Percentiles rank a stretch among this genome's conserved stretches.
Conservation (phyloP, 1,140 invertebrate genomes). For the Steinernema khuongi region DNA sequence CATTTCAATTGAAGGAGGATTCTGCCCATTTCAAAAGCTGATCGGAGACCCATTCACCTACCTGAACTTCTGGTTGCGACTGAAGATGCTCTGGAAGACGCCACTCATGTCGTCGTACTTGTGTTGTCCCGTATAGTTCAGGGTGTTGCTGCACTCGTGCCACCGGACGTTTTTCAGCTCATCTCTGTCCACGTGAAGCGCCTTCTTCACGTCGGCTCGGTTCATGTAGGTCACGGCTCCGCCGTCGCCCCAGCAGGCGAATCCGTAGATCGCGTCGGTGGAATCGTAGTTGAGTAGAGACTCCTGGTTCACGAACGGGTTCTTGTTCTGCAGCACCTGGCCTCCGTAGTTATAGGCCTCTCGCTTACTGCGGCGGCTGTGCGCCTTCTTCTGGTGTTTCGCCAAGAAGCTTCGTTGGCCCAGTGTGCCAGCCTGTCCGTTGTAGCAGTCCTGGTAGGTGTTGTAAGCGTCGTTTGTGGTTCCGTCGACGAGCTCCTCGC, state of each 20-base stretch:
- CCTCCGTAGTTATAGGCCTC: conserved; percentile 18
- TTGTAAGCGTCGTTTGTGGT: conserved; percentile 37
- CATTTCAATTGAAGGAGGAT: too few species aligned
- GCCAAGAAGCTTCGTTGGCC: conserved; percentile 18
- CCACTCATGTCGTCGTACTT: conserved; percentile 29
- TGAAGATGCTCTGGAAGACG: conserved; percentile 32
- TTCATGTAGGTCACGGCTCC: conserved; percentile 32
- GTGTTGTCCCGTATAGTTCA: conserved; percentile 35
- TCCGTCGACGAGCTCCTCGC: not conserved
- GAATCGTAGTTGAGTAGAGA: conserved; percentile 50
- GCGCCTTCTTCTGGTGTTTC: not conserved
- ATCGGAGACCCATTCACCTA: not conserved
- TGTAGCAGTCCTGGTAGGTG: conserved; percentile 37
- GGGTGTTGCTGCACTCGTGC: not conserved
- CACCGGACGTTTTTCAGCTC: not conserved
- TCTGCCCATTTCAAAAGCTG: not conserved
- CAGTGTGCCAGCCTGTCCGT: conserved; percentile 6
- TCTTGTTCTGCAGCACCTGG: conserved; percentile 15
- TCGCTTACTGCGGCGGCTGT: not conserved
- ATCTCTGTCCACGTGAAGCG: conserved; percentile 18
- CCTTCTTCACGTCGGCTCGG: conserved; percentile 28
- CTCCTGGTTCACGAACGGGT: conserved; percentile 36
- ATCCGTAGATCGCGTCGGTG: conserved; percentile 27
- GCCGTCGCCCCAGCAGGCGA: conserved; percentile 29
- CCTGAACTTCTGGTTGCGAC: conserved; percentile 13